Evolutionary conservation across 2,888 invertebrate genomes (phyloP), one percentile per base, ranked within the genome.

Genomic region (Globia sparganii): DNA sequence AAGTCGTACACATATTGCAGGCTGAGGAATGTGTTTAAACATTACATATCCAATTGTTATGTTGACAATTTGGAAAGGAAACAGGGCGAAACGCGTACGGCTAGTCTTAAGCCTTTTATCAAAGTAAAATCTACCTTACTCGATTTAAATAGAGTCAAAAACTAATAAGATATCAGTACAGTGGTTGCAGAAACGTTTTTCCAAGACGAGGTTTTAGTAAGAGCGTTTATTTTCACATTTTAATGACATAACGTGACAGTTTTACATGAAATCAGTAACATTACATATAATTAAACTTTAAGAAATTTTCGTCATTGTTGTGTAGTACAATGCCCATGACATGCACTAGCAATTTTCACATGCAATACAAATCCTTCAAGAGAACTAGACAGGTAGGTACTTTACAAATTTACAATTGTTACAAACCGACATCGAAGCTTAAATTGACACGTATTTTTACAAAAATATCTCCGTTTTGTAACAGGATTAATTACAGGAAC

Each of bases 51-150:
- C 90, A 90, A 89, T 89, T 89, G 87, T 92, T 94, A 94, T 93
- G 93, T 89, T 91, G 91, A 93, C 94, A 94, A 95, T 96, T 94
- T 96, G 82, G 77, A 77, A 75, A 89, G 88, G 92, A 96, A 96
- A 94, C 95, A 96, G 96, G 92, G 94, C 95, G 91, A 92, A 90
- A 91, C 92, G 85, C 77, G 25, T 85, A 85, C 90, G 88, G 90
- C 91, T 88, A 89, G 87, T 86, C 83, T 59, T 34, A 43, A 65
- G 58, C 2, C 28, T 25, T 28, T 65, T 56, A 72, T 31, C 82
- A 86, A 79, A 78, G 59, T 13, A 91, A 90, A 86, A 71, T 68
- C 28, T 65, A 80, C 86, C 78, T 86, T 90, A 80, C 8, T 11
- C 3, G 0, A 6, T 13, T 58, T n/a, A 5, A 1, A 56, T 61